A percentile compares a stretch with the other conserved stretches of the same genome.
Evolutionary conservation across 2,888 invertebrate species (phyloP).

Genomic region (Urechis unicinctus): DNA sequence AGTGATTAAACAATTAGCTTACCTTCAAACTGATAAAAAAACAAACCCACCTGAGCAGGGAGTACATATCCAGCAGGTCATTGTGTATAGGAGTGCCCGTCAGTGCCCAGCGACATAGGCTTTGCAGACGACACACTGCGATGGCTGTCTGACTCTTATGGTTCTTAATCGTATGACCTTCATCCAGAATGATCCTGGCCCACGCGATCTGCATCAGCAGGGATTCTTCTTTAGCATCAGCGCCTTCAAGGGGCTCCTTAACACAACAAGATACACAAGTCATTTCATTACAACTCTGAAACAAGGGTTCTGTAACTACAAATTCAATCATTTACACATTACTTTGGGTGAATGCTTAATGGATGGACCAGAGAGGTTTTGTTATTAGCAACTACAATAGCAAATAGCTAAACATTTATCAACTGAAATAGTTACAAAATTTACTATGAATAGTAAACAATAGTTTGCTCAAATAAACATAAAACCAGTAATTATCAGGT

Average conservation of each 20-base stretch:
- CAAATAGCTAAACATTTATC: too few relatives aligned
- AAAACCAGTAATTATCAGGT: background rate
- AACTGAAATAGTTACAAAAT: background rate
- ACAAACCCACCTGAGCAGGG: constrained; percentile 44
- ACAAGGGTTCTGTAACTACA: too few relatives aligned
- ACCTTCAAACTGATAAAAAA: background rate
- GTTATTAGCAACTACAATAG: too few relatives aligned
- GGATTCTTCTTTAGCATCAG: constrained; percentile 13
- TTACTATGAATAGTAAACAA: background rate
- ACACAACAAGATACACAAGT: too few relatives aligned
- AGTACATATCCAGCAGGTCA: constrained; percentile 66
- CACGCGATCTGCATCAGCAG: constrained; percentile 66
- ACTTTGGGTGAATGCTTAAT: too few relatives aligned
- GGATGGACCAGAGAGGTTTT: too few relatives aligned
- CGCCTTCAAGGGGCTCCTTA: too few relatives aligned
- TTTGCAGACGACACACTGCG: constrained; percentile 63
- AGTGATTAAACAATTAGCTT: too few relatives aligned
- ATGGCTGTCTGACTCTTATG: constrained; percentile 69
- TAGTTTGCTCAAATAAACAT: background rate
- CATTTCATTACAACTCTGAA: too few relatives aligned
- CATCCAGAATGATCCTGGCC: constrained; percentile 84
- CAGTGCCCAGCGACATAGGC: constrained; percentile 70
- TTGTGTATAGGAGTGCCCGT: constrained; percentile 96
- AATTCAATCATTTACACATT: too few relatives aligned
- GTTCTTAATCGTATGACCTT: constrained; percentile 88